Evolutionary conservation across 2,113 vertebrate genomes (phyloP), one percentile per base, ranked within the genome.

Genomic region (Platysternon megacephalum): DNA sequence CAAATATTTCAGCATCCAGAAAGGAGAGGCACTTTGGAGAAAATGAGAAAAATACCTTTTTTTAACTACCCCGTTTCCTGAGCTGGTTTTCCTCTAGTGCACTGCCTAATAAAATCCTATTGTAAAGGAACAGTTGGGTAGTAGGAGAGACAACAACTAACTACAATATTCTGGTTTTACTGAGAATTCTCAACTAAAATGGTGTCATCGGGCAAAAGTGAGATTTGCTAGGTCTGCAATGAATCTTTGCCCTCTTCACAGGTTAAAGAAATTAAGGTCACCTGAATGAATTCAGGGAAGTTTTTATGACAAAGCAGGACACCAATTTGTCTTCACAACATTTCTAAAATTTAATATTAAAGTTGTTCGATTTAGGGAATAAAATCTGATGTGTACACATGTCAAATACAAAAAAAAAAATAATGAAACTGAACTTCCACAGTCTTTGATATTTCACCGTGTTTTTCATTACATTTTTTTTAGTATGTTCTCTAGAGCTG

Each of bases 261-360:
- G 56, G 79, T 91, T 89, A 92, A 93, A 94, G 90, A 95, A 95
- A 87, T 90, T 87, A 95, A 96, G 93, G 93, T 95, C 76, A 88
- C 46, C 78, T 72, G 72, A 87, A 87, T 90, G 68, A 92, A 95
- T 95, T 93, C 84, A 79, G 21, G 53, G 35, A 85, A 79, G 87
- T 83, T 88, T 90, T 91, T 90, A 78, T 88, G 82, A 93, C 76
- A 96, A 96, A 96, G 94, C 13, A 7, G n/a, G 48, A 44, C 24
- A 39, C 72, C 91, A 88, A 80, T 97, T 94, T 52, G 5, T 91
- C 84, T 96, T 90, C 28, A 26, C 16, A 87, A 89, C 44, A 82
- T 94, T 92, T 91, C 90, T 96, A 88, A 96, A 88, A 88, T 84
- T 86, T 92, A 72, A 0, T 92, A n/a, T 93, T 92, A 11, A 85